Percentiles rank a stretch among this genome's conserved stretches.
Conservation (phyloP, 2,888 invertebrate genomes). For the Autographa pulchrina region DNA sequence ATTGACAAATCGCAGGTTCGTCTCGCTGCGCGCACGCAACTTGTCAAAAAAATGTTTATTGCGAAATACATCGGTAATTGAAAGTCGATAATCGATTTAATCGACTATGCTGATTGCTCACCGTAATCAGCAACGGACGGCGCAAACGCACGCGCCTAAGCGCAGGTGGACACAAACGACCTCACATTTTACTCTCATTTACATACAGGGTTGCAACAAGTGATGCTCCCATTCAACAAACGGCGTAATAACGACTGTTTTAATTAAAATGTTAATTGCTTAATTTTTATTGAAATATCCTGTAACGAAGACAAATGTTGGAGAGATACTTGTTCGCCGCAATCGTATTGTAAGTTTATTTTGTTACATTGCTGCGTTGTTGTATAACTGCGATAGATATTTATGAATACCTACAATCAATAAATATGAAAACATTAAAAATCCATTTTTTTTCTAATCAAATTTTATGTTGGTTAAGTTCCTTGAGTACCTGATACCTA, state of each 20-base stretch:
- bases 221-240: conserved; percentile 45
- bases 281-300: conserved; percentile 53
- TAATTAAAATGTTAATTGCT: conserved; percentile 54
- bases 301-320: conserved; percentile 27
- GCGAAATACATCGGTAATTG: conserved; percentile 60
- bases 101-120: conserved; percentile 56
- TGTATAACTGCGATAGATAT: no score
- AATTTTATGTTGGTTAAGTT: neutral
- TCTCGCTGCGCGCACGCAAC: conserved; percentile 46
- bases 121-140: conserved; percentile 54
- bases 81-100: conserved; percentile 68
- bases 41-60: conserved; percentile 54
- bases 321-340: conserved; percentile 22
- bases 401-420: neutral
- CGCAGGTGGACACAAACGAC: conserved; percentile 63
- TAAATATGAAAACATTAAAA: no score
- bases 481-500: neutral
- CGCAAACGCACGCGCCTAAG: conserved; percentile 48
- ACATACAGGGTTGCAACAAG: conserved; percentile 50
- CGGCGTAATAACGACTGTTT: conserved; percentile 51
- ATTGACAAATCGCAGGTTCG: conserved; percentile 44
- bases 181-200: conserved; percentile 58
- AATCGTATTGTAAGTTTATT: neutral
- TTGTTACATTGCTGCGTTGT: neutral
- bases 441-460: neutral